A percentile compares a stretch with the other conserved stretches of the same genome.
Conservation (phyloP, 2,797 vertebrate genomes). For the Hylomyscus alleni region DNA sequence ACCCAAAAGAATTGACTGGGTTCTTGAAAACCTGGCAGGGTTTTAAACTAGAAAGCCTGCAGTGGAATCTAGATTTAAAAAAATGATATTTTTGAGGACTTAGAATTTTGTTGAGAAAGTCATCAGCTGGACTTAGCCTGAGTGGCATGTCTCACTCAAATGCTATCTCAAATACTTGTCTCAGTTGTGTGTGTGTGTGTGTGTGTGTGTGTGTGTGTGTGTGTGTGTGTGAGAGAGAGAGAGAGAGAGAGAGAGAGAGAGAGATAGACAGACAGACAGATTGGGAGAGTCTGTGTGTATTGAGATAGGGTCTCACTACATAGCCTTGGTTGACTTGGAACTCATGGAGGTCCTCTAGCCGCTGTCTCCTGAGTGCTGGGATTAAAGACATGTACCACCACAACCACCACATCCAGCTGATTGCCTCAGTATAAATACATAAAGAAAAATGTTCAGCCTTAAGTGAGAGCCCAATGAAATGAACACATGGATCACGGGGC, state of each 20-base stretch:
- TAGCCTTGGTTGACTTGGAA: neutral
- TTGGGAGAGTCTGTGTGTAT: too few relatives aligned
- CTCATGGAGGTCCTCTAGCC: neutral
- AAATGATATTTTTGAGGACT: neutral
- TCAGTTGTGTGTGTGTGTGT: neutral
- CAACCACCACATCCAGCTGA: constrained; percentile 12
- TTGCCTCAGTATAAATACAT: constrained; percentile 62
- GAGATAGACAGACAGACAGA: too few relatives aligned
- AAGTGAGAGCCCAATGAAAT: constrained; percentile 65
- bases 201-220: neutral
- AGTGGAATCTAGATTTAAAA: neutral
- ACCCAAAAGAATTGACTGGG: neutral
- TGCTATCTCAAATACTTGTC: neutral
- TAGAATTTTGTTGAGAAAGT: constrained; percentile 43
- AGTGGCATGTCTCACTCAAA: constrained; percentile 47
- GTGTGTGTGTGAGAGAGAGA: neutral
- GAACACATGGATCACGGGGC: constrained; percentile 48
- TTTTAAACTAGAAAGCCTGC: constrained; percentile 21
- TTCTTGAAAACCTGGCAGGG: constrained; percentile 47
- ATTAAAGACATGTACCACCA: neutral
- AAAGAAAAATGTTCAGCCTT: constrained; percentile 56
- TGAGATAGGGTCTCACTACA: too few relatives aligned
- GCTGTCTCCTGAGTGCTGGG: neutral
- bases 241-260: too few relatives aligned
- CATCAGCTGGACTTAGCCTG: constrained; percentile 51